A percentile compares a stretch with the other conserved stretches of the same genome.
Evolutionary conservation across 2,797 vertebrate species (phyloP).

Genomic region (Linurgus olivaceus): DNA sequence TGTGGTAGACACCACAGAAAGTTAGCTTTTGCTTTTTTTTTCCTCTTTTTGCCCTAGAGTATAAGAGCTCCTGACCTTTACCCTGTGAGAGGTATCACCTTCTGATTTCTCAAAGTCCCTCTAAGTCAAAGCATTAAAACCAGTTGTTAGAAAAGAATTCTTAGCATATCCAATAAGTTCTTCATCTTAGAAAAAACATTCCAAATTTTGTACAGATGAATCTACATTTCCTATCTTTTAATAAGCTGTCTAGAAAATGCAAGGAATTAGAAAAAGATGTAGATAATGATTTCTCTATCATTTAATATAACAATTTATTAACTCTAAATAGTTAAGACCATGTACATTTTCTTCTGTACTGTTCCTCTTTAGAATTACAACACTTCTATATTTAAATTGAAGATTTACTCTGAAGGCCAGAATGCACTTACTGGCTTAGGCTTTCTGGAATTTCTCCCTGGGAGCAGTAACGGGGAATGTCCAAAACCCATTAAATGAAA

Average conservation of each 20-base stretch:
- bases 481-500: background rate
- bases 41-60: slow-evolving; percentile 43
- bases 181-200: slow-evolving; percentile 69
- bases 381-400: background rate
- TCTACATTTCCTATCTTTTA: slow-evolving; percentile 65
- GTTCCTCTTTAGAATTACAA: background rate
- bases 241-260: slow-evolving; percentile 71
- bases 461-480: background rate
- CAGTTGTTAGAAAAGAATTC: slow-evolving; percentile 64
- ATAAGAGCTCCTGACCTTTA: slow-evolving; percentile 68
- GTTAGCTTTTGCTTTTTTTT: slow-evolving; percentile 5
- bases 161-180: slow-evolving; percentile 31
- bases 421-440: background rate
- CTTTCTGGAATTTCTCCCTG: slow-evolving; percentile 15
- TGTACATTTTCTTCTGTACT: background rate
- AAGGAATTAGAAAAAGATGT: slow-evolving; percentile 72
- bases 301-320: slow-evolving; percentile 43
- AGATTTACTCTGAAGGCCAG: background rate
- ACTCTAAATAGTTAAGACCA: slow-evolving; percentile 48
- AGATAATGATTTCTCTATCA: slow-evolving; percentile 58
- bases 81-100: slow-evolving; percentile 59
- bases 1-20: slow-evolving; percentile 48
- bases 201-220: slow-evolving; percentile 70
- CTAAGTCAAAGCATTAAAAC: slow-evolving; percentile 71
- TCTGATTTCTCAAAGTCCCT: slow-evolving; percentile 61